Base-by-base conservation (phyloP, 2,113 vertebrate species). In the Plestiodon gilberti region DNA sequence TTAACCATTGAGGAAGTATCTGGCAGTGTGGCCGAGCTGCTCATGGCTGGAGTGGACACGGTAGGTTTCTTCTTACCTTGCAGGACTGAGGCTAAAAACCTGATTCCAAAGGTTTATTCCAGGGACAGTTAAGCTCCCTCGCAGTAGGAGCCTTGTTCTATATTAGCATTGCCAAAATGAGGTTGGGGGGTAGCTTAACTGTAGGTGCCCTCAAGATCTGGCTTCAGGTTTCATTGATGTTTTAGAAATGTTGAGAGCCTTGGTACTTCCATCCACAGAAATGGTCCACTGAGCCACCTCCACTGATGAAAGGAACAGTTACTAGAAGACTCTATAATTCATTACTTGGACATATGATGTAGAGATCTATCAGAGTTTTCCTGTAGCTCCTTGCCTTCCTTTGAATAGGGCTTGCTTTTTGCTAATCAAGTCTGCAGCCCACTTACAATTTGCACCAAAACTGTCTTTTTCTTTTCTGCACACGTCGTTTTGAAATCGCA, bases 31-130 rank as follows among this genome's bases (percentile, higher is more conserved):
- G 96, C 96, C 0, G 97, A 97, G 55, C 94, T 98, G 40, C 95
- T 98, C 35, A 86, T 97, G 91, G 97, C 96, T 22, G 97, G 97
- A 81, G 97, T 97, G 4, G 97, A 98, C 94, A 98, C 97, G 7
- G 97, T 98, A 89, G 92, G 95, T 84, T 38, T n/a, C 17, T 71
- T 71, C 33, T 71, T 71, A 35, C 17, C 35, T 52, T 52, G 13
- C 40, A 64, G n/a, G 33, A 75, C 64, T 17, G 20, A 62, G 55
- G 23, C 40, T 62, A 23, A 23, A n/a, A 20, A 30, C 10, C 23
- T 7, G 28, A 13, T 82, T 82, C 22, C 33, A 20, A 35, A 1
- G 15, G 69, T 17, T 71, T 71, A 18, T 35, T 35, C 33, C 33
- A 71, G 33, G 67, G 67, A 20, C 33, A 35, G n/a, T 71, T 71